These are phyloP conservation scores for Nematopogon swammerdamellus DNA, from an alignment of 2,888 invertebrate species.

Conservation along the genomic window DNA sequence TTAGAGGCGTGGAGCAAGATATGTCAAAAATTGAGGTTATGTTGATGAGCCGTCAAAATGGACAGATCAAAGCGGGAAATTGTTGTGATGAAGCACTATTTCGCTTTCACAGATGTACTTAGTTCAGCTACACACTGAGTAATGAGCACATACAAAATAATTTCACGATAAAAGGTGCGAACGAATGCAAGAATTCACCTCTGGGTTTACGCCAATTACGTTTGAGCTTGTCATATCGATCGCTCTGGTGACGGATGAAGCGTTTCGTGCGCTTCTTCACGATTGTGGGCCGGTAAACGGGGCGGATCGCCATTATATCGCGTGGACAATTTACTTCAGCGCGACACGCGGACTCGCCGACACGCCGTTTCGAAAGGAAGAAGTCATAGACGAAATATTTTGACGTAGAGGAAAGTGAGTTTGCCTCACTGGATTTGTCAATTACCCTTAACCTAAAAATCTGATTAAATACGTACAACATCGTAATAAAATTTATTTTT, in stretches of 20 bases:
- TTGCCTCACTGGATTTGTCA: too few species aligned
- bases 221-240: conserved; percentile 94
- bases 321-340: conserved; percentile 19
- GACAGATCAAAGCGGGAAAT: too few species aligned
- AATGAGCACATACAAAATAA: too few species aligned
- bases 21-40: background rate
- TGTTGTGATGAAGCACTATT: too few species aligned
- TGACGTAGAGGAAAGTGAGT: background rate
- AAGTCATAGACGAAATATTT: conserved; percentile 37
- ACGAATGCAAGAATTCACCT: conserved; percentile 53
- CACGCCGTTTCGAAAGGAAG: conserved; percentile 39
- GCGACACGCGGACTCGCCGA: conserved; percentile 56
- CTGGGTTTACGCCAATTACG: conserved; percentile 99
- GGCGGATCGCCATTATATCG: conserved; percentile 78
- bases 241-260: conserved; percentile 98
- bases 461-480: too few species aligned
- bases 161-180: too few species aligned
- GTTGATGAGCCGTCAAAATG: background rate
- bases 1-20: conserved; percentile 10
- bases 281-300: conserved; percentile 84
- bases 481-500: too few species aligned
- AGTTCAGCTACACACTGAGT: background rate
- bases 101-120: too few species aligned
- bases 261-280: conserved; percentile 98
- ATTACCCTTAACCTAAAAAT: too few species aligned